Evolutionary conservation across 23 tunicate genomes (phyloP).

Genomic region (Styela plicata): DNA sequence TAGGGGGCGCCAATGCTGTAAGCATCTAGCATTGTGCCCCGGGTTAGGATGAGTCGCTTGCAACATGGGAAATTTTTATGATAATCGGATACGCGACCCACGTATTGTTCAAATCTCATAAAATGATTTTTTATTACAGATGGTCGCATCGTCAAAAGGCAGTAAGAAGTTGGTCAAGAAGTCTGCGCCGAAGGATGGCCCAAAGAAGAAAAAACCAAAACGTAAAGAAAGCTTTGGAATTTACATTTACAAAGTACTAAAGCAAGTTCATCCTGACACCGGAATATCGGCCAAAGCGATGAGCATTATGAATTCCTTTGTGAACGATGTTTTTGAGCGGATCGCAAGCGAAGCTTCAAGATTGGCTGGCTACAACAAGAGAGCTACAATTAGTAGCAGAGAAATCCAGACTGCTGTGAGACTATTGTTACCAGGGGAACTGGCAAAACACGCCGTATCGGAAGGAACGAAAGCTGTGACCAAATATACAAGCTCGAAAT

Average conservation of each 20-base stretch:
- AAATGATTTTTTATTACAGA: too few relatives aligned
- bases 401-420: constrained; percentile 36
- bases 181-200: constrained; percentile 46
- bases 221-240: constrained; percentile 19
- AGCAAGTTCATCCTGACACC: constrained; percentile 41
- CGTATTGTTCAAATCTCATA: too few relatives aligned
- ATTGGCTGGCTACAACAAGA: constrained; percentile 31
- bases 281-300: constrained; percentile 34
- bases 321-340: constrained; percentile 33
- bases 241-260: constrained; percentile 12
- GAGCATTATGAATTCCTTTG: constrained; percentile 40
- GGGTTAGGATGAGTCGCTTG: too few relatives aligned
- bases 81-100: too few relatives aligned
- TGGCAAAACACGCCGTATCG: constrained; percentile 34
- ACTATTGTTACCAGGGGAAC: constrained; percentile 30
- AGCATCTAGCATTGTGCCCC: too few relatives aligned
- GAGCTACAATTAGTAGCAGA: constrained; percentile 25
- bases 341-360: constrained; percentile 28
- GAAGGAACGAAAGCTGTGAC: constrained; percentile 34
- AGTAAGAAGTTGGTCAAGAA: constrained; percentile 51
- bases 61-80: too few relatives aligned
- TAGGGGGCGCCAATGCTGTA: too few relatives aligned
- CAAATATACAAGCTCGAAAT: constrained; percentile 27
- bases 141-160: constrained; percentile 41
- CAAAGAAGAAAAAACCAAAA: constrained; percentile 38